Evolutionary conservation across 1,140 invertebrate genomes (phyloP), one percentile per base, ranked within the genome.

Genomic region (Drosophila suzukii): DNA sequence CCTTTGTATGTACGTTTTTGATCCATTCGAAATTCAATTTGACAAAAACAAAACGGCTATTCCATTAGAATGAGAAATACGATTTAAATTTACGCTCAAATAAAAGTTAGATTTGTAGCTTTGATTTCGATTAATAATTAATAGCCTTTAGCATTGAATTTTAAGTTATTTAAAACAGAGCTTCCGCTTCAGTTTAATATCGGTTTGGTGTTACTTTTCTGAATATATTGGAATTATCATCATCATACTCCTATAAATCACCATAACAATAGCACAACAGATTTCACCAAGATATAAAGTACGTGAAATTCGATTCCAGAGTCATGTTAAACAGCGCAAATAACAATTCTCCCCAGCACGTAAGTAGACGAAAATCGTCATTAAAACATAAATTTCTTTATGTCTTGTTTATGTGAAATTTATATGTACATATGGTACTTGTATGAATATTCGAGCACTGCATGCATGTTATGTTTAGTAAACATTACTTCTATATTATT

Each of bases 261-360:
- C 50, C 74, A 65, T 73, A 39, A 63, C 36, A 56, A 32, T 51
- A 55, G 27, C 60, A 74, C 70, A 62, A 65, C 54, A 78, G 67
- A 66, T 70, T 47, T 66, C 38, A 66, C 54, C 47, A 75, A 75
- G 57, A 74, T 56, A 41, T 47, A 55, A 71, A 70, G 46, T 32
- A 44, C 44, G 76, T 51, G 80, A 66, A 80, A 84, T 59, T 84
- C 38, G 51, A 84, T 76, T 83, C 71, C 74, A 82, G 81, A 82
- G 80, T 86, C 67, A 85, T 85, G 81, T 81, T 86, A 75, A 86
- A 82, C 74, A 86, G 81, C 81, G 81, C 63, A 62, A 85, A 85
- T 85, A 82, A 82, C 82, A 85, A 78, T 85, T 78, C 84, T 86
- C 82, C 78, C 63, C 81, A 85, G 81, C 81, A 85, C 86, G 81